Evolutionary conservation across 1,140 invertebrate genomes (phyloP), one percentile per base, ranked within the genome.

Genomic region (Neodiprion lecontei): DNA sequence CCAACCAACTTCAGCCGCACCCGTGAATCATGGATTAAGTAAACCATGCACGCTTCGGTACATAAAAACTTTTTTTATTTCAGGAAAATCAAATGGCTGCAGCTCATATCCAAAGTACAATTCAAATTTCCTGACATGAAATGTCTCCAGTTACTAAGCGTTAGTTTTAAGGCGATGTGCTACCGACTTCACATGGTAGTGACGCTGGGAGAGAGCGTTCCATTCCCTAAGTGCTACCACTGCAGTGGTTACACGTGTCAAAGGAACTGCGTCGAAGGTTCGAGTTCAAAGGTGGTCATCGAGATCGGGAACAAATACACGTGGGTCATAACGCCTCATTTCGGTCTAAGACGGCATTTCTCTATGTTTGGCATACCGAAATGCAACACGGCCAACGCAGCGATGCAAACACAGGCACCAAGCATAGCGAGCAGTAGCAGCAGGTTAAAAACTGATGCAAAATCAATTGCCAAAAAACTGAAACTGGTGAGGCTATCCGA

Each of bases 231-330:
- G 76, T 90, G 89, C 74, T 87, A 80, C 40, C 83, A 88, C 70
- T 90, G 89, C 81, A 87, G 85, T 73, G 82, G 87, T 17, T 89
- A 88, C 61, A 89, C 88, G 7, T 90, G 89, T 81, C 84, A 88
- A 68, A 82, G 87, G 49, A 87, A 86, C 72, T 89, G 89, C 61
- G 83, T 88, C 0, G 87, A 89, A 72, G 82, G 87, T 70, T 87
- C 86, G 11, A 86, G 83, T 67, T 82, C 84, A 8, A 88, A 89
- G 81, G 85, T 89, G 21, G 88, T 89, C 9, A 87, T 90, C 47
- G 89, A 90, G 77, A 89, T 90, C 74, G 89, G 89, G 23, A 89
- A 89, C 53, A 90, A 89, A 72, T 89, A 85, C 49, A 90, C 88
- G 1, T 89, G 88, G 88, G 83, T 89, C 17, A 86, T 89, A 53